Percentiles rank a stretch among this genome's conserved stretches.
phyloP scores from a whole-genome alignment of 2,888 invertebrate genomes.

The Orthonevra nobilis region DNA sequence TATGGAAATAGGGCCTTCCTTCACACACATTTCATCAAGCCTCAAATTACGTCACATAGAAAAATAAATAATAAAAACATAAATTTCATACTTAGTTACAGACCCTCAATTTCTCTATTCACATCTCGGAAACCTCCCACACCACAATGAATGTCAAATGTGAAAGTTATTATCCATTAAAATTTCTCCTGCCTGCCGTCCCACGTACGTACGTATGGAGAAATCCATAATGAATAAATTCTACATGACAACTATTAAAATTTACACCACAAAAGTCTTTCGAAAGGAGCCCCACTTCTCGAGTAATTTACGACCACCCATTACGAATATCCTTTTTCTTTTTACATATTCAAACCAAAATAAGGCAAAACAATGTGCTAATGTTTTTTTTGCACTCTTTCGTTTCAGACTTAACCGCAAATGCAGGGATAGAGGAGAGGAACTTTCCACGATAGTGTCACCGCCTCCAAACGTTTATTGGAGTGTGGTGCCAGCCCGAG shows the following conservation, averaged over 20 bases:
- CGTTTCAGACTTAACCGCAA: too few species aligned
- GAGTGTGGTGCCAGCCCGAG: neutral
- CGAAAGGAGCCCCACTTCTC: neutral
- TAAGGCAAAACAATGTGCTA: conserved; percentile 28
- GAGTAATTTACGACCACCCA: conserved; percentile 18
- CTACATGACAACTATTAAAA: conserved; percentile 32
- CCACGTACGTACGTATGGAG: neutral
- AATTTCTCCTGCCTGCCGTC: conserved; percentile 13
- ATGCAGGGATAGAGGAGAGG: too few species aligned
- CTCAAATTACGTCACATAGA: too few species aligned
- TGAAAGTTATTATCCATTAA: conserved; percentile 49
- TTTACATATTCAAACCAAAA: neutral
- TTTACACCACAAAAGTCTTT: neutral
- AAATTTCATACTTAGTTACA: too few species aligned
- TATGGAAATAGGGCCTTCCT: too few species aligned
- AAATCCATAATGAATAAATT: conserved; percentile 21
- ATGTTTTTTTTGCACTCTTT: conserved; percentile 14
- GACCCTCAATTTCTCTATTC: too few species aligned
- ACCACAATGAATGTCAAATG: conserved; percentile 41
- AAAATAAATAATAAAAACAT: too few species aligned
- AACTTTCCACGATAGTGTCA: too few species aligned
- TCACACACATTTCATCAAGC: too few species aligned
- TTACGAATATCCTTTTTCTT: conserved; percentile 5
- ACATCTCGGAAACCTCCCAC: too few species aligned
- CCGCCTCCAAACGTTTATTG: too few species aligned